Evolutionary conservation across 2,113 vertebrate species (phyloP).

Genomic region (Podarcis raffonei): DNA sequence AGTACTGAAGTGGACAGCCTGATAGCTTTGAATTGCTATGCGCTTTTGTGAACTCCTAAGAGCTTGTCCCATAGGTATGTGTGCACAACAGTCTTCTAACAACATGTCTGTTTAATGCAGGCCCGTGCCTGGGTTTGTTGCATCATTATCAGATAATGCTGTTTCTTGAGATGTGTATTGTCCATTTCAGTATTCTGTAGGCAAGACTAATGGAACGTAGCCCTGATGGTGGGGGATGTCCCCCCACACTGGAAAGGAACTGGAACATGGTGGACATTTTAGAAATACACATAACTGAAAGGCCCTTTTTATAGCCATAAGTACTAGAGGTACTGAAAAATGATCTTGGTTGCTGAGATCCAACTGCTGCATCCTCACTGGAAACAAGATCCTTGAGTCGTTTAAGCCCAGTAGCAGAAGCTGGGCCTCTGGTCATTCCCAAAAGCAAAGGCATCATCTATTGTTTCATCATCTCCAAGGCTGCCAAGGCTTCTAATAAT

Average conservation of each 20-base stretch:
- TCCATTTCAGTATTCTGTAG: background rate
- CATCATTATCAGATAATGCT: background rate
- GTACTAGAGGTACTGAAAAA: background rate
- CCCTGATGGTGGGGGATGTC: background rate
- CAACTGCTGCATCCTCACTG: background rate
- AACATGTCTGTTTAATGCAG: too few relatives aligned
- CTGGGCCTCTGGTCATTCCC: background rate
- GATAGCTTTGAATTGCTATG: background rate
- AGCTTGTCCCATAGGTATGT: too few relatives aligned
- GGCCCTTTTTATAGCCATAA: background rate
- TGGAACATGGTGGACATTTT: background rate
- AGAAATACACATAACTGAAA: background rate
- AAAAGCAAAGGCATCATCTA: background rate
- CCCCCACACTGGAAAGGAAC: background rate
- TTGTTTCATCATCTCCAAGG: background rate
- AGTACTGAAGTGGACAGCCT: background rate
- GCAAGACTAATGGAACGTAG: background rate
- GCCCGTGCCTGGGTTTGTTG: too few relatives aligned
- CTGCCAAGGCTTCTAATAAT: background rate
- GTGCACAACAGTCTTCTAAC: too few relatives aligned
- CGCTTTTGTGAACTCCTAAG: too few relatives aligned
- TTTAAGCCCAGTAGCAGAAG: background rate
- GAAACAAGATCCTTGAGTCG: background rate
- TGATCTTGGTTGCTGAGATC: background rate
- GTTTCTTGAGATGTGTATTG: background rate